Evolutionary conservation across 2,888 invertebrate genomes (phyloP), one percentile per base, ranked within the genome.

Genomic region (Leptogaster cylindrica): DNA sequence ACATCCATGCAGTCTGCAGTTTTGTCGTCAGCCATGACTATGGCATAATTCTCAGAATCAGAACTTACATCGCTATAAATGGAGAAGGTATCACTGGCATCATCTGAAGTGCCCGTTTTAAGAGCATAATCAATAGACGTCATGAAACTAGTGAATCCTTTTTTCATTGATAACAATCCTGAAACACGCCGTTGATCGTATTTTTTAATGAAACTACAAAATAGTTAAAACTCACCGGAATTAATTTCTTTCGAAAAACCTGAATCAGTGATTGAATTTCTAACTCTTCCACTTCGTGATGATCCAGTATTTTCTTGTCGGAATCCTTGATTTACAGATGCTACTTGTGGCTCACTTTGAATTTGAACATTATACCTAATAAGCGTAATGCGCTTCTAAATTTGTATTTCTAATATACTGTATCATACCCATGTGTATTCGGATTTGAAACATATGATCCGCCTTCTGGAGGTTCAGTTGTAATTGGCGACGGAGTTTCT

Each of bases 11-110:
- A 88, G 69, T 88, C 87, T 1, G 87, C 85, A 69, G 89, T 89
- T 65, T 86, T 84, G 67, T 84, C 84, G 69, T 84, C 85, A 33
- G 87, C 88, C 72, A 89, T 83, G 0, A 92, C 86, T 48, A 90
- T 85, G n/a, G 92, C 87, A 77, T 89, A 93, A 73, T 91, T 89
- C 75, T 93, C 93, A 71, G 93, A 93, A 81, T 95, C 95, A 0
- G 92, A 93, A 73, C 92, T 93, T 31, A 89, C 88, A 70, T 94
- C 94, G 72, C 93, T 93, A 73, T 88, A 85, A 73, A 90, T 85
- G 0, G 91, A 91, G 71, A 89, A 82, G 0, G 88, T 88, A 76
- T 91, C 91, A 75, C 90, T 90, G 61, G 87, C 86, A 68, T 90
- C 90, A 76, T 92, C 92, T 65, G 87, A 86, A 0, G 89, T 85